phyloP scores from a whole-genome alignment of 2,888 invertebrate species.

The Stenodera caucasica region DNA sequence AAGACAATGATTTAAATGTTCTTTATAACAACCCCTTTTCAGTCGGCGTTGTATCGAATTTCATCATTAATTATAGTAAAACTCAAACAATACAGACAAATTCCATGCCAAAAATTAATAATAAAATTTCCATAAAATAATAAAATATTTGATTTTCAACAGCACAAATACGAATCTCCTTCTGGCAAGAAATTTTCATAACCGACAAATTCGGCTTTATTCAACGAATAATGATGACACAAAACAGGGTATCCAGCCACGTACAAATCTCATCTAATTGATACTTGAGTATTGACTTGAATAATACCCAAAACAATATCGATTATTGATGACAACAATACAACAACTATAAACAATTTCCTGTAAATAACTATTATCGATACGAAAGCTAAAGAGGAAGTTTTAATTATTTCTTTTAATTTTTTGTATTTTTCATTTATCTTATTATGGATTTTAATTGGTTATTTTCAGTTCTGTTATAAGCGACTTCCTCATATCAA shows the following conservation, averaged over 20 bases:
- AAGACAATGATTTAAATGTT: constrained; percentile 3
- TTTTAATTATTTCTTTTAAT: no score
- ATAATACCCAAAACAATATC: not conserved
- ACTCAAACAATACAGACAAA: not conserved
- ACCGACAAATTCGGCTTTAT: no score
- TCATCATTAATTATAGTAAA: not conserved
- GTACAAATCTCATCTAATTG: no score
- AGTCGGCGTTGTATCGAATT: not conserved
- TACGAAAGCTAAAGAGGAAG: no score
- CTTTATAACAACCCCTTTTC: not conserved
- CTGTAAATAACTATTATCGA: constrained; percentile 5
- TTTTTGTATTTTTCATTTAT: no score
- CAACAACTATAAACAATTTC: not conserved
- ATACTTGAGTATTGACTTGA: no score
- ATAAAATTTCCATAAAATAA: not conserved
- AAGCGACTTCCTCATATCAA: constrained; percentile 1
- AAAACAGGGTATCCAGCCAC: no score
- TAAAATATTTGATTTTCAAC: not conserved
- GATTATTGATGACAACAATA: not conserved
- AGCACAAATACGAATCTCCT: no score
- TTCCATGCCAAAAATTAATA: not conserved
- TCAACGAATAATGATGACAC: no score
- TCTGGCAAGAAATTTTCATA: no score
- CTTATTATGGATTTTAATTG: no score
- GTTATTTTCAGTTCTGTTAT: not conserved